phyloP scores from a whole-genome alignment of 2,888 invertebrate species.

The Aporophyla nigra region DNA sequence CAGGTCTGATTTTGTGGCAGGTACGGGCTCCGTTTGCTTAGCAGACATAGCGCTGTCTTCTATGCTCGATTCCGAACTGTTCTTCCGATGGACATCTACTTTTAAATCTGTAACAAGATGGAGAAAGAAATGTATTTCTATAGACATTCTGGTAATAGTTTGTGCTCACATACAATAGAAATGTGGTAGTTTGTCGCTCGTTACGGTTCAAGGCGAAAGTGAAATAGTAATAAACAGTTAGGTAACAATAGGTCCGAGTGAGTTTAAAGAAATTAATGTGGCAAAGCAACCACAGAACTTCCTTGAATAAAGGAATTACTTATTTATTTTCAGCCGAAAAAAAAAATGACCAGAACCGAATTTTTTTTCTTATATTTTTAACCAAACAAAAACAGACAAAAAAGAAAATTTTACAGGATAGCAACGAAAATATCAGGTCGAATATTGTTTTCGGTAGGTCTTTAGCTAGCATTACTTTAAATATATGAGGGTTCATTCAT shows the following conservation, averaged over 20 bases:
- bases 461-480: not conserved
- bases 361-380: not conserved
- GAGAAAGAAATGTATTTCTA: not conserved
- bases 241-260: too few species aligned
- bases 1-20: constrained; percentile 84
- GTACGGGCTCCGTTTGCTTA: constrained; percentile 82
- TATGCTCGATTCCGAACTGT: constrained; percentile 96
- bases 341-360: not conserved
- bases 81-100: constrained; percentile 98
- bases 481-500: constrained; percentile 50
- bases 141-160: not conserved
- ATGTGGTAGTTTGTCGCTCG: not conserved
- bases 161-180: not conserved
- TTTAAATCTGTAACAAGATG: constrained; percentile 93
- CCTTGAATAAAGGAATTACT: too few species aligned
- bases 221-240: too few species aligned
- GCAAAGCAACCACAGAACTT: not conserved
- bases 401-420: not conserved
- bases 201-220: not conserved
- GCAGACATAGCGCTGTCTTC: constrained; percentile 91
- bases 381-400: not conserved
- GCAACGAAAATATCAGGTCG: not conserved
- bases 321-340: not conserved
- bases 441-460: not conserved
- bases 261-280: too few species aligned